Percentiles rank a stretch among this genome's conserved stretches.
phyloP scores from a whole-genome alignment of 2,797 vertebrate species.

The Valencia hispanica region DNA sequence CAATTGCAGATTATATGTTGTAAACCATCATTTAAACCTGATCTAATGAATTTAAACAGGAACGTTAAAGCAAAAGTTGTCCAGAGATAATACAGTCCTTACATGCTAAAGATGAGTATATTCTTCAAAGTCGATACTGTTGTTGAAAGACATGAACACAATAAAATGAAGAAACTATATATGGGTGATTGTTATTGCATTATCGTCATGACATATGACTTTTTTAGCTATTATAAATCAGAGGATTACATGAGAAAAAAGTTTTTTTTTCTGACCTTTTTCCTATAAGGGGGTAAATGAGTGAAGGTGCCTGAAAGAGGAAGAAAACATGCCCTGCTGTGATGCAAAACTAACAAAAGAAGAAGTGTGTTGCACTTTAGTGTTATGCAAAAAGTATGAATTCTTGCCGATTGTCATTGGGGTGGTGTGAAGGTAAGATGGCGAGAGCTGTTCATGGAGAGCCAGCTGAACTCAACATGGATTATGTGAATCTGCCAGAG shows the following conservation, averaged over 20 bases:
- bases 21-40: too few species aligned
- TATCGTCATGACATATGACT: neutral
- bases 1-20: too few species aligned
- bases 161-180: neutral
- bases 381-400: neutral
- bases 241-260: neutral
- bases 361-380: neutral
- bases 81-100: neutral
- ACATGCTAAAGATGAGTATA: neutral
- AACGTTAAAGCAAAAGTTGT: too few species aligned
- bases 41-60: too few species aligned
- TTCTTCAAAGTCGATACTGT: neutral
- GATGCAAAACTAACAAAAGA: neutral
- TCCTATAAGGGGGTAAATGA: neutral
- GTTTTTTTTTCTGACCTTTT: neutral
- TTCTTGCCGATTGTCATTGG: neutral
- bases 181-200: neutral
- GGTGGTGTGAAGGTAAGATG: neutral
- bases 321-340: neutral
- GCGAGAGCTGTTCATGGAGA: neutral
- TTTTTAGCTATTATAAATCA: neutral
- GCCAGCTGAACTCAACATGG: constrained; percentile 4
- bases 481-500: constrained; percentile 11
- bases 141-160: too few species aligned
- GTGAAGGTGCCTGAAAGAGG: neutral